Evolutionary conservation across 1,140 invertebrate species (phyloP), one percentile per base, ranked within the genome.

Genomic region (Pseudoatta argentina): DNA sequence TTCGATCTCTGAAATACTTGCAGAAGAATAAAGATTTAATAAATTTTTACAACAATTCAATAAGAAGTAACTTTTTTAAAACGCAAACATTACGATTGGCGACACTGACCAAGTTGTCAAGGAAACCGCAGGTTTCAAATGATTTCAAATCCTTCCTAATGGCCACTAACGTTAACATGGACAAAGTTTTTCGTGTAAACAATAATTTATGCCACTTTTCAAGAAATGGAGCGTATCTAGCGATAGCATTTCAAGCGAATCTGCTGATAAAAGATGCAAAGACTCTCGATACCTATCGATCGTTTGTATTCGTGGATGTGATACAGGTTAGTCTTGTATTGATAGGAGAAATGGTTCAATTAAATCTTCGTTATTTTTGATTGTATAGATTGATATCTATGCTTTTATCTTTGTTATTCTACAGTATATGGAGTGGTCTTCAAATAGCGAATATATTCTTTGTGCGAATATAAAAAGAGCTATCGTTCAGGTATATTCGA

Each of bases 201-300:
- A 94, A 95, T 90, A 91, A 94, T 79, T 86, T 95, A 1, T 95
- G 94, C 44, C 81, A 88, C 82, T 95, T 95, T 92, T 95, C 95
- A 1, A 69, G 44, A 4, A 92, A 94, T 79, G 94, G 94, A 21
- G 92, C 88, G 83, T 94, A 92, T 76, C 89, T 95, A 10, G 94
- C 94, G 0, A 51, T 92, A 57, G 94, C 93, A 12, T 92, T 92
- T 92, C 92, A 95, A 73, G 59, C 87, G 30, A 94, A 93, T 85
- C 88, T 95, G 71, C 85, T 91, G 12, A 87, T 95, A 53, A 94
- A 93, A 81, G 89, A 88, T 78, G 88, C 89, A 1, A 78, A 53
- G 18, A 92, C 90, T 18, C 91, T 92, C 2, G 89, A 92, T 10
- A 91, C 78, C 3, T 87, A 88, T 69, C 82, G 89, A 53, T 90